Evolutionary conservation across 1,140 invertebrate species (phyloP).

Genomic region (Leptinotarsa texana): DNA sequence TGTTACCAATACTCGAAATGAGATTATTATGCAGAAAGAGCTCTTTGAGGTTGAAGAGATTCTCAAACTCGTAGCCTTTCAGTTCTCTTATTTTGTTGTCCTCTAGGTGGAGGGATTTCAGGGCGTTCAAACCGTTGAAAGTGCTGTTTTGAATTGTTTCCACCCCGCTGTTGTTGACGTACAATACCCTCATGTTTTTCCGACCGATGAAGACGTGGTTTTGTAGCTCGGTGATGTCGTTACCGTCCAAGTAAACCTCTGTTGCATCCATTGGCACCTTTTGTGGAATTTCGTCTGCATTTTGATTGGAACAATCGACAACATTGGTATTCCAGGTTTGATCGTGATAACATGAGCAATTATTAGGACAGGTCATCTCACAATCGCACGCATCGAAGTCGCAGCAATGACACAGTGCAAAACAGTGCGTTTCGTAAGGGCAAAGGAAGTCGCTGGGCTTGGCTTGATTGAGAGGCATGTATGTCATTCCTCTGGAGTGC

Average conservation of each 20-base stretch:
- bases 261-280: conserved; percentile 93
- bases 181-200: conserved; percentile 84
- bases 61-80: conserved; percentile 88
- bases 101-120: conserved; percentile 83
- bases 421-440: conserved; percentile 89
- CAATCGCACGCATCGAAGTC: conserved; percentile 95
- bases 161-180: conserved; percentile 83
- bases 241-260: conserved; percentile 89
- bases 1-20: conserved; percentile 77
- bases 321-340: conserved; percentile 91
- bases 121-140: conserved; percentile 83
- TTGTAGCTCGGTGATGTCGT: conserved; percentile 79
- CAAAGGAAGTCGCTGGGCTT: conserved; percentile 85
- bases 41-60: conserved; percentile 77
- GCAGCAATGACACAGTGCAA: conserved; percentile 90
- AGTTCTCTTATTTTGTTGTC: conserved; percentile 80
- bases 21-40: conserved; percentile 87
- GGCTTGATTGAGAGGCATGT: conserved; percentile 68
- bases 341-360: conserved; percentile 91
- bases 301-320: conserved; percentile 83
- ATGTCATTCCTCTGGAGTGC: conserved; percentile 70
- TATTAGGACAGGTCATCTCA: conserved; percentile 90
- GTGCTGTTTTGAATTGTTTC: conserved; percentile 88
- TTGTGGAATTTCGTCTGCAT: conserved; percentile 75
- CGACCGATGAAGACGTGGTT: conserved; percentile 90